Percentiles rank a stretch among this genome's conserved stretches.
Conservation (phyloP, 2,888 invertebrate species). For the Ypsolopha sequella region DNA sequence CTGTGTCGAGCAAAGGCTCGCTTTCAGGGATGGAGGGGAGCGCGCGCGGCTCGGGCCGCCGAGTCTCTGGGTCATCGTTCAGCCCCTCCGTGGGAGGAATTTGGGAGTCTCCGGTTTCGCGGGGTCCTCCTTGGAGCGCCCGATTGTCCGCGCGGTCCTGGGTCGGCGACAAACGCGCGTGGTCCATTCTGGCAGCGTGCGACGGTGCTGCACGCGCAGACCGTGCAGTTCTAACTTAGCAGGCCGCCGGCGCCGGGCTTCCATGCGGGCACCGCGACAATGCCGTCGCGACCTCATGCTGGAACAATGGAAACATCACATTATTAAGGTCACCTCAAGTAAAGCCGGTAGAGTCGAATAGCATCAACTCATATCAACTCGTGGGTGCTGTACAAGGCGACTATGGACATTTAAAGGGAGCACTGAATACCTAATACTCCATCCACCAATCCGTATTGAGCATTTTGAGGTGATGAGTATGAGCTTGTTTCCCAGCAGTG, state of each 20-base stretch:
- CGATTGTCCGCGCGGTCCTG: conserved; percentile 45
- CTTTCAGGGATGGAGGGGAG: conserved; percentile 52
- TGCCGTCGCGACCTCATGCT: conserved; percentile 66
- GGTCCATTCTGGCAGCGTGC: conserved; percentile 56
- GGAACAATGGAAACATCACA: conserved; percentile 10
- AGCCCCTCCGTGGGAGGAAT: conserved; percentile 31
- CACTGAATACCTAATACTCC: no score
- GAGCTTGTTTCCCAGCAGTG: no score
- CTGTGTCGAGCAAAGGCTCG: conserved; percentile 43
- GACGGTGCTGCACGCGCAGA: conserved; percentile 50
- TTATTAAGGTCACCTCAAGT: no score
- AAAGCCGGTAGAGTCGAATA: no score
- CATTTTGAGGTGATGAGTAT: no score
- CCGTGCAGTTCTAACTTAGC: conserved; percentile 53
- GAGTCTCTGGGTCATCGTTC: conserved; percentile 43
- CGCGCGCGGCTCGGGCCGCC: conserved; percentile 45
- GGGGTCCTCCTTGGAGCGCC: conserved; percentile 60
- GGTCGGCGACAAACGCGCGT: conserved; percentile 54
- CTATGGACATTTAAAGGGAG: no score
- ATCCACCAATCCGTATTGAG: no score
- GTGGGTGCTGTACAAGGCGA: no score
- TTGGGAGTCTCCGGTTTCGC: conserved; percentile 37
- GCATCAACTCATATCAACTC: no score
- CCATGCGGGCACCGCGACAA: conserved; percentile 59
- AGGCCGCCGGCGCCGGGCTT: conserved; percentile 58